Evolutionary conservation across 2,113 vertebrate genomes (phyloP).

Genomic region (Aleadryas rufinucha): DNA sequence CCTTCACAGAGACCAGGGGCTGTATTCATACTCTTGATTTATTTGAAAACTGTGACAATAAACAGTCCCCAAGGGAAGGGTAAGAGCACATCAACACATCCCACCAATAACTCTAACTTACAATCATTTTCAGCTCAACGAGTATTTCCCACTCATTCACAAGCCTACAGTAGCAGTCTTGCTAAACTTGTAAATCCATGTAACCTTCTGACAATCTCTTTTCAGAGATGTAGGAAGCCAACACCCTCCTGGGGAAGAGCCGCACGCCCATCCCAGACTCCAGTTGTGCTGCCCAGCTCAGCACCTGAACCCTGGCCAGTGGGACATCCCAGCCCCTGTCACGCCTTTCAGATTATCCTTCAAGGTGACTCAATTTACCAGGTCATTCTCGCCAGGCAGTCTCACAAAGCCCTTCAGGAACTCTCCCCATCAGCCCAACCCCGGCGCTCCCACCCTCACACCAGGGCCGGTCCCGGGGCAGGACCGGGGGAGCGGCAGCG

Average conservation of each 20-base stretch:
- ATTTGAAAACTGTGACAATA: not conserved
- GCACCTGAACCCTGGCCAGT: not conserved
- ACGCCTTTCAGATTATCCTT: not conserved
- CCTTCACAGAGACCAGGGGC: not conserved
- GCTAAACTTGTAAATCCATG: not conserved
- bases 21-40: not conserved
- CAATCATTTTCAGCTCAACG: not conserved
- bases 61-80: accelerated
- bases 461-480: not conserved
- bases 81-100: not conserved
- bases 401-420: not conserved
- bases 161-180: not conserved
- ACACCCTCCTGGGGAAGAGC: accelerated
- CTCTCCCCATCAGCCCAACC: too few relatives aligned
- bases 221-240: not conserved
- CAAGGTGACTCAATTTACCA: not conserved
- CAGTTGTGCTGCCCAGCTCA: not conserved
- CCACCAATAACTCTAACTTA: too few relatives aligned
- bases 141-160: not conserved
- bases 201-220: not conserved
- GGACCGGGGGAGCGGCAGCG: accelerated
- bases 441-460: not conserved
- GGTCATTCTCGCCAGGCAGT: not conserved
- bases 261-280: accelerated
- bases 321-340: not conserved